phyloP scores from a whole-genome alignment of 2,888 invertebrate genomes.

The Cryptocheilus praepositus region DNA sequence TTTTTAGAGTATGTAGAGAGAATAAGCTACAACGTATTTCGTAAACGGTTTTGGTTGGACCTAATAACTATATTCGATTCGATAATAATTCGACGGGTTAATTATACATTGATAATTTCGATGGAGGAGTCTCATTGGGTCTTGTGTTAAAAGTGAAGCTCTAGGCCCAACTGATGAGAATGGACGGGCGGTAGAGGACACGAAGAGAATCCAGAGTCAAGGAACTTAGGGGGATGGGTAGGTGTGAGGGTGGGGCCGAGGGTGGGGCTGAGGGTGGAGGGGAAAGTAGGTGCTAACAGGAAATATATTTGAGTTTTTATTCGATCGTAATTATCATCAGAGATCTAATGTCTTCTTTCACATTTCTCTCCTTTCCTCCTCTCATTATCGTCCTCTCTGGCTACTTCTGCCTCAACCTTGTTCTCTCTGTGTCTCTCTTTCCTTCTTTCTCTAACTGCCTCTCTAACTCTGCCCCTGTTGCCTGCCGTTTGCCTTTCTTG shows the following conservation, averaged over 20 bases:
- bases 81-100: conserved; percentile 48
- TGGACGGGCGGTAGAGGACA: conserved; percentile 51
- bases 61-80: conserved; percentile 54
- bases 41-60: conserved; percentile 59
- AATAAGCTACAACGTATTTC: conserved; percentile 66
- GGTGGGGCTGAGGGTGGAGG: not conserved
- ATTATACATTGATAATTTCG: conserved; percentile 37
- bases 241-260: too few species aligned
- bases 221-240: conserved; percentile 26
- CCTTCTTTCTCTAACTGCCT: conserved; percentile 31
- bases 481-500: conserved; percentile 23
- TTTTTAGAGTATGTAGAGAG: conserved; percentile 62
- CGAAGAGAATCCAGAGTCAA: conserved; percentile 28
- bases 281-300: conserved; percentile 62
- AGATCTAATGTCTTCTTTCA: conserved; percentile 61
- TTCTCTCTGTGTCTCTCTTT: conserved; percentile 22
- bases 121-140: conserved; percentile 38
- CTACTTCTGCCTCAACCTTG: too few species aligned
- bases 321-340: conserved; percentile 68
- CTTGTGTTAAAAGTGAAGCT: conserved; percentile 47
- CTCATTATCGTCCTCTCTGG: too few species aligned
- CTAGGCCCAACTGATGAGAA: conserved; percentile 61
- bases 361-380: conserved; percentile 34
- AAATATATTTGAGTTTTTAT: conserved; percentile 69
- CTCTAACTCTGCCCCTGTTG: conserved; percentile 28